Evolutionary conservation across 2,113 vertebrate genomes (phyloP).

Genomic region (Saguinus imperator): DNA sequence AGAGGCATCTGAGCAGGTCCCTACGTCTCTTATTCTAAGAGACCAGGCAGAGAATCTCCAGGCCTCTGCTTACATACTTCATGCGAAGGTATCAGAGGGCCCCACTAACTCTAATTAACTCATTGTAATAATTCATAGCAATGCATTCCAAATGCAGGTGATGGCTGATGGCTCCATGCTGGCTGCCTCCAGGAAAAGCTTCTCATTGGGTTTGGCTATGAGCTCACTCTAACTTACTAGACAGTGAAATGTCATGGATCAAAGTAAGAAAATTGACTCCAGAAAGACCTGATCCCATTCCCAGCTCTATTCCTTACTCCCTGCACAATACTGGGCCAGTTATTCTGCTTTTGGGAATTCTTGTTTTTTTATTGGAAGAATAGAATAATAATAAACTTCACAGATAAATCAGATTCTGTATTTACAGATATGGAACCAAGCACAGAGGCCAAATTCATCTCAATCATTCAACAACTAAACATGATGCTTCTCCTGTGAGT

Average conservation of each 20-base stretch:
- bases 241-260: rapidly evolving
- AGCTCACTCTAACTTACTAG: not conserved
- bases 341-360: not conserved
- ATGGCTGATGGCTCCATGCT: too few relatives aligned
- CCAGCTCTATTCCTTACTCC: not conserved
- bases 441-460: not conserved
- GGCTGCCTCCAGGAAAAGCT: not conserved
- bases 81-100: not conserved
- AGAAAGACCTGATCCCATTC: not conserved
- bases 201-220: rapidly evolving
- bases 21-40: not conserved
- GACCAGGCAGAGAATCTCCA: rapidly evolving
- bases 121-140: rapidly evolving
- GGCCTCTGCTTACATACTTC: rapidly evolving
- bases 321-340: not conserved
- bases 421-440: not conserved
- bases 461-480: not conserved
- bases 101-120: not conserved
- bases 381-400: not conserved
- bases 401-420: not conserved
- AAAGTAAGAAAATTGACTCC: not conserved
- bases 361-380: not conserved
- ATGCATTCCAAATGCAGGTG: rapidly evolving
- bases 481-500: not conserved
- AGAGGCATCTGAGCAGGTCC: rapidly evolving